Conservation (phyloP, 2,797 vertebrate genomes). For the Heliangelus exortis region DNA sequence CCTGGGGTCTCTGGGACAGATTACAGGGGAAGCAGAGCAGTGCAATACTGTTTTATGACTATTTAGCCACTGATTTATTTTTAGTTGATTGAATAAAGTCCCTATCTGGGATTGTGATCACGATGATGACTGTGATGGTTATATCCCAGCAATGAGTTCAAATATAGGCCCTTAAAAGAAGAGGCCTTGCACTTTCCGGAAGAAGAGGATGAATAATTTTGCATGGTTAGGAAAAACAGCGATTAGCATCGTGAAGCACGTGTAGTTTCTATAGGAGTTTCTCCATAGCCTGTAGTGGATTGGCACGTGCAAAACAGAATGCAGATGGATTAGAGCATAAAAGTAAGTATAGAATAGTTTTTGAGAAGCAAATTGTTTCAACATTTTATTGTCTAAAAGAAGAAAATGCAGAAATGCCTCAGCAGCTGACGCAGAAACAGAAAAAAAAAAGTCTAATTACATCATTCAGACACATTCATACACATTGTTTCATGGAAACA, state of each 20-base stretch:
- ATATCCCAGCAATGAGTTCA: background rate
- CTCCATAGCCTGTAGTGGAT: background rate
- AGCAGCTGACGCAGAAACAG: conserved; percentile 27
- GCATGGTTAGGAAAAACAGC: background rate
- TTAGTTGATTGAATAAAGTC: background rate
- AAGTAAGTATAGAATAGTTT: conserved; percentile 9
- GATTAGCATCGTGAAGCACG: background rate
- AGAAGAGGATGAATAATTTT: conserved; percentile 1
- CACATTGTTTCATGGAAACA: background rate
- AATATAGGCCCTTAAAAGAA: conserved; percentile 7
- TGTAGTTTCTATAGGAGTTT: conserved; percentile 3
- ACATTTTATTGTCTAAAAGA: conserved; percentile 40
- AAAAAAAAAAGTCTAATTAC: background rate
- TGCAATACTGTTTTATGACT: background rate
- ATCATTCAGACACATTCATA: conserved; percentile 4
- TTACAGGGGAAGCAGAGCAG: background rate
- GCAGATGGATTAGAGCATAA: background rate
- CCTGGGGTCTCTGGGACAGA: background rate
- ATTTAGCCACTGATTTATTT: conserved; percentile 16
- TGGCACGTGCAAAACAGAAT: conserved; percentile 27
- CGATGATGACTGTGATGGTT: background rate
- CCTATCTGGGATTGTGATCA: conserved; percentile 9
- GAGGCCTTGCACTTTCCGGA: conserved; percentile 4
- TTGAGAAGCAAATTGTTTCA: conserved; percentile 6
- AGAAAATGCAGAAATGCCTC: conserved; percentile 34